These are phyloP conservation scores for Amazona vittata DNA, from an alignment of 2,113 vertebrate species.

Conservation along the genomic window DNA sequence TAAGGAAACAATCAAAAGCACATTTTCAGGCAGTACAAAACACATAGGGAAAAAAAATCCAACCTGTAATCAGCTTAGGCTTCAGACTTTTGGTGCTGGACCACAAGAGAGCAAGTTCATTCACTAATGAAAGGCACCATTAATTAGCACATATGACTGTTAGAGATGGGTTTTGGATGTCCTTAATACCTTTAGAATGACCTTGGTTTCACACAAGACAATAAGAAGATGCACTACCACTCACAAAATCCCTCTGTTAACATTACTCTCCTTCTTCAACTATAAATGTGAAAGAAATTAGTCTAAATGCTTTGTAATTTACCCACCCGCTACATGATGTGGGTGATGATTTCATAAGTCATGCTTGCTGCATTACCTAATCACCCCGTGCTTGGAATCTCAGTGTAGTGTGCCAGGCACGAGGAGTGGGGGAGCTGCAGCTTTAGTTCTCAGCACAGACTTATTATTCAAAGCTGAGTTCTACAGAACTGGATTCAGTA, in stretches of 20 bases:
- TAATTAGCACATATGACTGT: not conserved
- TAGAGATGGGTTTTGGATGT: not conserved
- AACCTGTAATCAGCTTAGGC: not conserved
- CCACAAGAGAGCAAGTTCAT: not conserved
- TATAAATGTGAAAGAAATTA: not conserved
- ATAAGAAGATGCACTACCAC: not conserved
- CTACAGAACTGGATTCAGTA: not conserved
- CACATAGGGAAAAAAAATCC: fast-evolving
- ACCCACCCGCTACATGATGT: not conserved
- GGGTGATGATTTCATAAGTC: not conserved
- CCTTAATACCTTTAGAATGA: not conserved
- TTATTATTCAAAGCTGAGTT: not conserved
- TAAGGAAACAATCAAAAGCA: not conserved
- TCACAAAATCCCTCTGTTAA: not conserved
- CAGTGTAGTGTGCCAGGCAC: not conserved
- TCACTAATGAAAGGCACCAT: too few relatives aligned
- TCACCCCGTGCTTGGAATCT: not conserved
- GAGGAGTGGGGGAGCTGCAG: not conserved
- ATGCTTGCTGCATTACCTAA: not conserved
- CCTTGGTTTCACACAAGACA: not conserved
- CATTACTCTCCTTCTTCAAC: not conserved
- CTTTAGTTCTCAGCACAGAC: not conserved
- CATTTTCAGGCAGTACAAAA: not conserved
- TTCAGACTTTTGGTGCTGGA: not conserved
- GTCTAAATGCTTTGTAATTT: not conserved